These are phyloP conservation scores for Anhinga anhinga DNA, from an alignment of 2,113 vertebrate genomes.

Conservation along the genomic window DNA sequence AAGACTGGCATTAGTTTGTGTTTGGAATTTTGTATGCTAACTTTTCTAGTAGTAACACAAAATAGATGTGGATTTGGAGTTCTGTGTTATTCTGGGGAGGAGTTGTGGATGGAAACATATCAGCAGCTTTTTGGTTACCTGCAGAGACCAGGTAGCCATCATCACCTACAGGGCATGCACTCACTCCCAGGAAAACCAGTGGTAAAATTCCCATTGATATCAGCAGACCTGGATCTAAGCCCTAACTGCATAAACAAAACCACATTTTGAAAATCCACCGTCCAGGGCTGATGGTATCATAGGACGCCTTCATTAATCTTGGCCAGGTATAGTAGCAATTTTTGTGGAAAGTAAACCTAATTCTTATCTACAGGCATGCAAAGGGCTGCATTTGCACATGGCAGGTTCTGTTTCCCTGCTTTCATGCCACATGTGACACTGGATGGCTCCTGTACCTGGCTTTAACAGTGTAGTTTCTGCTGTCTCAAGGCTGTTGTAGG, in stretches of 20 bases:
- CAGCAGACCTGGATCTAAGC: background rate
- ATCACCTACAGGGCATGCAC: background rate
- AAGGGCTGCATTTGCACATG: background rate
- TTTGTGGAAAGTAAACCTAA: background rate
- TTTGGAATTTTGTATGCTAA: conserved; percentile 1
- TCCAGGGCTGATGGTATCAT: background rate
- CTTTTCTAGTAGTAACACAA: background rate
- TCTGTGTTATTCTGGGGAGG: background rate
- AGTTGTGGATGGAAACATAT: background rate
- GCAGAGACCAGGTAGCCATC: background rate
- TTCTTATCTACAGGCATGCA: background rate
- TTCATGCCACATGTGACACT: rapidly evolving
- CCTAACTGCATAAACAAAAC: background rate
- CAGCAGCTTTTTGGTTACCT: conserved; percentile 6
- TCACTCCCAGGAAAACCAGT: background rate
- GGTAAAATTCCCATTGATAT: background rate
- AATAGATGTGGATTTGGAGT: background rate
- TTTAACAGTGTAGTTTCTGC: background rate
- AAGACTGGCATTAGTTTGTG: background rate
- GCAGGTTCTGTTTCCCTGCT: background rate
- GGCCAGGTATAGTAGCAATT: background rate
- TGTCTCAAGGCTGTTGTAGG: background rate
- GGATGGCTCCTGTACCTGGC: background rate
- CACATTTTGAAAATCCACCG: background rate
- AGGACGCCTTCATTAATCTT: background rate